A percentile compares a stretch with the other conserved stretches of the same genome.
phyloP scores from a whole-genome alignment of 2,113 vertebrate genomes.

The Pimephales promelas region DNA sequence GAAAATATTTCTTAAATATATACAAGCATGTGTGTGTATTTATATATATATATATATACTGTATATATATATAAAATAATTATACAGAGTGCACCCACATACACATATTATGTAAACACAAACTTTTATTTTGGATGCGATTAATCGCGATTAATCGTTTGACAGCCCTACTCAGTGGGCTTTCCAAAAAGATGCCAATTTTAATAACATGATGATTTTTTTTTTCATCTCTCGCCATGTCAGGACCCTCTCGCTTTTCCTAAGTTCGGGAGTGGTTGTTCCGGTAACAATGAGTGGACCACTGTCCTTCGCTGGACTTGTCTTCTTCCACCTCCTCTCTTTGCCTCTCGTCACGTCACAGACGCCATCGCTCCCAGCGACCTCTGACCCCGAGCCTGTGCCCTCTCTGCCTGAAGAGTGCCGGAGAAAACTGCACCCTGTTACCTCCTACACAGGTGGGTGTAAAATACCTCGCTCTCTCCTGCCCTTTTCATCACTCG shows the following conservation, averaged over 20 bases:
- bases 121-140: too few relatives aligned
- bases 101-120: too few relatives aligned
- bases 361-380: conserved; percentile 62
- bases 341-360: conserved; percentile 74
- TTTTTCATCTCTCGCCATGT: conserved; percentile 64
- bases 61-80: too few relatives aligned
- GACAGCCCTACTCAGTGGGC: too few relatives aligned
- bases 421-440: conserved; percentile 79
- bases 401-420: conserved; percentile 73
- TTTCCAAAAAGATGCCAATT: neutral
- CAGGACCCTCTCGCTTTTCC: conserved; percentile 60
- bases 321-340: conserved; percentile 70
- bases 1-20: too few relatives aligned
- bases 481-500: neutral
- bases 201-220: neutral
- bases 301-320: conserved; percentile 71
- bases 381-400: conserved; percentile 55
- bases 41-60: too few relatives aligned
- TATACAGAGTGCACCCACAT: too few relatives aligned
- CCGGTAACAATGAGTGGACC: conserved; percentile 76
- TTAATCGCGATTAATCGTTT: too few relatives aligned
- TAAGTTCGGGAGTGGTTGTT: conserved; percentile 65
- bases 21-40: too few relatives aligned
- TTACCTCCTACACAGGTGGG: conserved; percentile 84
- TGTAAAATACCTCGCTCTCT: conserved; percentile 1